Evolutionary conservation across 2,797 vertebrate genomes (phyloP).

Genomic region (Cyprinodon diabolis): DNA sequence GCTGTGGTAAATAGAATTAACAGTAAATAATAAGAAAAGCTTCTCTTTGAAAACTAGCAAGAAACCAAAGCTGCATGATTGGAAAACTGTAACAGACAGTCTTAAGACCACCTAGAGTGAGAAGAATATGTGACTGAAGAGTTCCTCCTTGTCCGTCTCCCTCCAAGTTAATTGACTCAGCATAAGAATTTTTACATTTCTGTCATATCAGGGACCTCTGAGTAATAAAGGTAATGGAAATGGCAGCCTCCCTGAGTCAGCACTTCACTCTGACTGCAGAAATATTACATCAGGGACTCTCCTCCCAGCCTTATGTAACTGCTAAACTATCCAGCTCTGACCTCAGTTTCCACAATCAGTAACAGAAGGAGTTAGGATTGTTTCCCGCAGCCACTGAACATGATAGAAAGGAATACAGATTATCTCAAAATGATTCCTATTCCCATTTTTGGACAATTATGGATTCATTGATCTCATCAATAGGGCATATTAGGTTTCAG

Average conservation of each 20-base stretch:
- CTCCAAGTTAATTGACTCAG: conserved; percentile 24
- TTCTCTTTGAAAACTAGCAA: not conserved
- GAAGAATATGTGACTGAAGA: conserved; percentile 20
- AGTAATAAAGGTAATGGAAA: conserved; percentile 52
- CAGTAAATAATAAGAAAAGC: not conserved
- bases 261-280: conserved; percentile 36
- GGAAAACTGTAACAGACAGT: conserved; percentile 20
- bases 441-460: not conserved
- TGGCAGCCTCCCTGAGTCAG: conserved; percentile 37
- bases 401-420: not conserved
- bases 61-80: not conserved
- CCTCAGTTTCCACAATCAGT: conserved; percentile 8
- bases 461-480: not conserved
- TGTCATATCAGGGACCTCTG: conserved; percentile 38
- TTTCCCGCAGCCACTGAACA: conserved; percentile 1
- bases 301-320: conserved; percentile 39
- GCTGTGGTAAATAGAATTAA: not conserved
- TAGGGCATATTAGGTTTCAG: not conserved
- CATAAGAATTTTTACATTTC: conserved; percentile 44
- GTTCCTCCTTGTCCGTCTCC: conserved; percentile 6
- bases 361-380: conserved; percentile 6
- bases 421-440: not conserved
- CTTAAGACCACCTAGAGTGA: conserved; percentile 26
- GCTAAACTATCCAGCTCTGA: conserved; percentile 20
- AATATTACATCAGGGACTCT: conserved; percentile 40